Evolutionary conservation across 2,797 vertebrate species (phyloP), one percentile per base, ranked within the genome.

Genomic region (Clarias pachynema): DNA sequence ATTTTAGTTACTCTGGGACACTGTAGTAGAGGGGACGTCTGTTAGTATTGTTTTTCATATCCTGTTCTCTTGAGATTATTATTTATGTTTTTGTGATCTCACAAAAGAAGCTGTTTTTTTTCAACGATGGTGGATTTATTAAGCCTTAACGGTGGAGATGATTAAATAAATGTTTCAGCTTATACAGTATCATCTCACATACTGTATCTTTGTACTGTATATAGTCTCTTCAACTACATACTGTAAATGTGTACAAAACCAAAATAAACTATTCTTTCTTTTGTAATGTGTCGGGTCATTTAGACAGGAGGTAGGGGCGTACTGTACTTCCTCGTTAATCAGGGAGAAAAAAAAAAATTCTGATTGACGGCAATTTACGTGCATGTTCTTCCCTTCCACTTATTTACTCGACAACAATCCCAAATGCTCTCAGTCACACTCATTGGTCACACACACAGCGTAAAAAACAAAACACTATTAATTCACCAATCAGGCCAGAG

Each of bases 261-360:
- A 16, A 9, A 62, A 26, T 49, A 49, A 80, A 18, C 0, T 2
- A 31, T 65, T 22, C 37, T 60, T 82, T 78, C 75, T 66, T 62
- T 66, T 73, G 65, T 86, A 83, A 86, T 62, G 56, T 78, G 49
- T 57, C 59, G 40, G 53, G 63, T 31, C 16, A 74, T 75, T 85
- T 40, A 56, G 72, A 69, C 56, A 80, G 80, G 59, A 78, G 79
- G 83, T 72, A 53, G 16, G 72, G 65, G 31, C 74, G 37, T 1
- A 5, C 4, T 34, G 57, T 10, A 20, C 66, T 81, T 68, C 31
- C 57, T 80, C 24, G 1, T 9, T 44, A 44, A 44, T 44, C 8
- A 1, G 34, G 34, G 34, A 31, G 40, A 40, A 40, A 44, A 44
- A 44, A 9, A 44, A 9, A 9, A 44, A 1, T 9, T 44, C 40